These are phyloP conservation scores for Choloepus didactylus DNA, from an alignment of 2,797 vertebrate genomes.

Conservation along the genomic window DNA sequence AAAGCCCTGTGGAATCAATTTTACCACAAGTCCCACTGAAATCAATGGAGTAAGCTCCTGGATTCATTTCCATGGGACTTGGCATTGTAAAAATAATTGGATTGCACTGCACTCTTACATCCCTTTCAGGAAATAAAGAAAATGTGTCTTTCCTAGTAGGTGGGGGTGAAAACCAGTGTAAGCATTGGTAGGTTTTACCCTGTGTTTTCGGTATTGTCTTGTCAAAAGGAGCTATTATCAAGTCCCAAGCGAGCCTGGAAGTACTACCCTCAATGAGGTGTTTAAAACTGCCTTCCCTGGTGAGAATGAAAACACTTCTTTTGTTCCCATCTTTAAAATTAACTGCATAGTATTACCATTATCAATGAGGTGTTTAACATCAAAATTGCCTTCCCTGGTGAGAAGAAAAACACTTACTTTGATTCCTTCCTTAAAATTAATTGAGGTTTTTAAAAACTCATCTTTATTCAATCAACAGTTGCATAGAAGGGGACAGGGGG, in stretches of 20 bases:
- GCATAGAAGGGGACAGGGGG: background rate
- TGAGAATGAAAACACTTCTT: slow-evolving; percentile 82
- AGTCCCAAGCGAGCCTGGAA: slow-evolving; percentile 77
- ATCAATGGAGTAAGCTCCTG: slow-evolving; percentile 74
- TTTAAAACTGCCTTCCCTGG: slow-evolving; percentile 85
- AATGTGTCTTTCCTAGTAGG: slow-evolving; percentile 71
- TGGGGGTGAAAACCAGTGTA: slow-evolving; percentile 57
- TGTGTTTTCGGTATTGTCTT: slow-evolving; percentile 78
- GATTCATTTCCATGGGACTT: slow-evolving; percentile 72
- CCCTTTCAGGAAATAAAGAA: slow-evolving; percentile 80
- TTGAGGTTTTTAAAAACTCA: slow-evolving; percentile 71
- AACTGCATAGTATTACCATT: slow-evolving; percentile 85
- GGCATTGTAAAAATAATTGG: slow-evolving; percentile 81
- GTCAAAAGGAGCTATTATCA: slow-evolving; percentile 83
- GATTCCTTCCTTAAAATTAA: slow-evolving; percentile 85
- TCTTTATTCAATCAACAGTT: slow-evolving; percentile 79
- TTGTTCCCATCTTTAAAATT: slow-evolving; percentile 85
- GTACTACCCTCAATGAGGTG: slow-evolving; percentile 75
- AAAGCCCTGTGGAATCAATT: slow-evolving; percentile 73
- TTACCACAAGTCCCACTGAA: slow-evolving; percentile 69
- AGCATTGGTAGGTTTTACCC: slow-evolving; percentile 75
- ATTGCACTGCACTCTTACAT: slow-evolving; percentile 52
- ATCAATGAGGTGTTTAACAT: slow-evolving; percentile 86
- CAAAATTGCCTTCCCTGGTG: slow-evolving; percentile 86
- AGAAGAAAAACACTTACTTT: slow-evolving; percentile 85